Percentiles rank a stretch among this genome's conserved stretches.
phyloP scores from a whole-genome alignment of 2,888 invertebrate species.

The Ophion ellenae region DNA sequence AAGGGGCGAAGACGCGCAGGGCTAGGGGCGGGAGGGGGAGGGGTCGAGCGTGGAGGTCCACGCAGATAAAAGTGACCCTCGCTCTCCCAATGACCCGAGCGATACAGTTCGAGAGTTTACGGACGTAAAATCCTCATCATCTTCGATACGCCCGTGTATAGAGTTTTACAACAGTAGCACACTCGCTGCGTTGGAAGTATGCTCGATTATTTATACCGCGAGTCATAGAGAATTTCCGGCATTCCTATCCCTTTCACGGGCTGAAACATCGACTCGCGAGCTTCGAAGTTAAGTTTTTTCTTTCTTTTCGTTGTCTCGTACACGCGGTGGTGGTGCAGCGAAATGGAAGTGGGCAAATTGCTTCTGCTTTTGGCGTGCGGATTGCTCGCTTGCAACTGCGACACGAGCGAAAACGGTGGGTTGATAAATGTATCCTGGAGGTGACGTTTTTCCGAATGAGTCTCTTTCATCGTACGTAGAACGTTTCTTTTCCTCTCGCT shows the following conservation, averaged over 20 bases:
- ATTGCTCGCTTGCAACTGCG: constrained; percentile 55
- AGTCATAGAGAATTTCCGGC: constrained; percentile 56
- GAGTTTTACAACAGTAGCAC: not conserved
- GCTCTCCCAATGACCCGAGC: constrained; percentile 78
- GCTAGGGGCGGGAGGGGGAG: constrained; percentile 13
- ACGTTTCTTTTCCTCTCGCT: too few relatives aligned
- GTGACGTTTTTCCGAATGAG: too few relatives aligned
- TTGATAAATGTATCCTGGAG: constrained; percentile 6
- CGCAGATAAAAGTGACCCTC: constrained; percentile 80
- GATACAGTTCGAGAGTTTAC: constrained; percentile 76
- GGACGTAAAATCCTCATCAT: constrained; percentile 71
- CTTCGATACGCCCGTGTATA: constrained; percentile 65
- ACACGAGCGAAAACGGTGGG: constrained; percentile 56
- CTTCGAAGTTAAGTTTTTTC: constrained; percentile 19
- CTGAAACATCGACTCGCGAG: constrained; percentile 20
- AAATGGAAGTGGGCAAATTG: constrained; percentile 66
- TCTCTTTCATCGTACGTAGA: not conserved
- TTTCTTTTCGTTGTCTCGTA: constrained; percentile 12
- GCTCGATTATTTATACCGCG: constrained; percentile 39
- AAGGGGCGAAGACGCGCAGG: not conserved
- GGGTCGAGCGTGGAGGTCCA: constrained; percentile 33
- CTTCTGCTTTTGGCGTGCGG: constrained; percentile 59
- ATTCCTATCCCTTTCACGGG: constrained; percentile 4
- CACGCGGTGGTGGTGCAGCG: constrained; percentile 12
- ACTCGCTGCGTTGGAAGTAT: constrained; percentile 29